Evolutionary conservation across 2,113 vertebrate genomes (phyloP).

Genomic region (Lepisosteus oculatus): DNA sequence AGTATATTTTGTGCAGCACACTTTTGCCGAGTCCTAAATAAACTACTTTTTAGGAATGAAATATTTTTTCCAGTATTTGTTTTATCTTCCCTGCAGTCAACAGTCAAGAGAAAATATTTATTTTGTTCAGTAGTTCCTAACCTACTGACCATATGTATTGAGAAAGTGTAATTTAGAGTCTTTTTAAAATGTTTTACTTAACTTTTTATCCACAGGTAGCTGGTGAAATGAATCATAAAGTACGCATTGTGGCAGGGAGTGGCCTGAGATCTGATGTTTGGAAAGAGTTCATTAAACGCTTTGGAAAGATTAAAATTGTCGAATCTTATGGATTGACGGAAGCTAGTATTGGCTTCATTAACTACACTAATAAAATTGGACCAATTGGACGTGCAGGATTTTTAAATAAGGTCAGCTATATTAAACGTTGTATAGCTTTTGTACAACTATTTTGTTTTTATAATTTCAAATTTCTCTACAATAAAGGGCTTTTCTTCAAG

Average conservation of each 20-base stretch:
- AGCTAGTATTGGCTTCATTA: conserved; percentile 80
- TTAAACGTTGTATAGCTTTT: neutral
- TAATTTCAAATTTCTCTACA: conserved; percentile 13
- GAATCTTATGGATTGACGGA: conserved; percentile 82
- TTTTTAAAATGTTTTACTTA: too few species aligned
- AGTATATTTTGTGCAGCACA: too few species aligned
- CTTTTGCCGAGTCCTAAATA: too few species aligned
- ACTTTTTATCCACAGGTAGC: conserved; percentile 39
- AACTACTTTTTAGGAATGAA: too few species aligned
- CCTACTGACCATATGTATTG: too few species aligned
- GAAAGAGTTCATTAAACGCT: conserved; percentile 70
- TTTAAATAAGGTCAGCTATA: conserved; percentile 59
- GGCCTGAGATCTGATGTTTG: conserved; percentile 79
- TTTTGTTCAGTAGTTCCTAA: too few species aligned
- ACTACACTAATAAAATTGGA: conserved; percentile 75
- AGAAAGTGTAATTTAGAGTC: too few species aligned
- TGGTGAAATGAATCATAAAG: conserved; percentile 59
- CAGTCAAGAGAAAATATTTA: too few species aligned
- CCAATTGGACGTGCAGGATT: conserved; percentile 77
- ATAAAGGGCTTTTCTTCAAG: conserved; percentile 12
- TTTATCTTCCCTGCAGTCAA: too few species aligned
- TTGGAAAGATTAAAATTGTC: conserved; percentile 66
- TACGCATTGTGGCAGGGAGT: conserved; percentile 74
- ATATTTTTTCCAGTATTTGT: too few species aligned
- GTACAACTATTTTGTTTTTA: neutral